Evolutionary conservation across 1,140 invertebrate species (phyloP).

Genomic region (Drosophila yakuba): DNA sequence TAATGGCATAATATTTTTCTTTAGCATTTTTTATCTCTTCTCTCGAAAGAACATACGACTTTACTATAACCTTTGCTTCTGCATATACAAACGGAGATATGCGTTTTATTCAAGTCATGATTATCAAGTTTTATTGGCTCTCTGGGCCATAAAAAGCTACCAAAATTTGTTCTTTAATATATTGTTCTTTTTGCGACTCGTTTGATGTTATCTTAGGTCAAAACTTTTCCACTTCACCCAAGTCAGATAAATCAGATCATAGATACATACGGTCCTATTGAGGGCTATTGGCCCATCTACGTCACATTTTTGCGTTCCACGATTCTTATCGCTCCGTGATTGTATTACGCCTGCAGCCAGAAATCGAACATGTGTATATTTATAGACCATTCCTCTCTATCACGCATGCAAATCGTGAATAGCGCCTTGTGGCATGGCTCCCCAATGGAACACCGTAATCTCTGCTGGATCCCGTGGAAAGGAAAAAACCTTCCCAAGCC

Average conservation of each 20-base stretch:
- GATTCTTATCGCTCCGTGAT: slow-evolving; percentile 45
- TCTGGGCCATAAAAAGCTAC: slow-evolving; percentile 7
- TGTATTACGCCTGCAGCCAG: slow-evolving; percentile 47
- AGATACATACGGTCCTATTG: slow-evolving; percentile 2
- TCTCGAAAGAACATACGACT: background rate
- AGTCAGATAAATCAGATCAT: slow-evolving; percentile 1
- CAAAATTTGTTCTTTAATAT: background rate
- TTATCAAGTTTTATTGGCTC: slow-evolving; percentile 15
- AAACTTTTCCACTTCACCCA: slow-evolving; percentile 60
- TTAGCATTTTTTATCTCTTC: slow-evolving; percentile 18
- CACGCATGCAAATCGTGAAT: slow-evolving; percentile 62
- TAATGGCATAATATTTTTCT: background rate
- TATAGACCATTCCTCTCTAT: slow-evolving; percentile 44
- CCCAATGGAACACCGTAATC: slow-evolving; percentile 39
- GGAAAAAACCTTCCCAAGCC: slow-evolving; percentile 29
- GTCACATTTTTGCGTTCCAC: slow-evolving; percentile 47
- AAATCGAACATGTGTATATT: slow-evolving; percentile 51
- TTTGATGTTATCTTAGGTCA: slow-evolving; percentile 28
- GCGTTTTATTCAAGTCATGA: slow-evolving; percentile 24
- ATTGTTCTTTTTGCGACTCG: slow-evolving; percentile 9
- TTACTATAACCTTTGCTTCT: slow-evolving; percentile 1
- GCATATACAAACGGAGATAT: slow-evolving; percentile 1
- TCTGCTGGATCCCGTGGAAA: slow-evolving; percentile 2
- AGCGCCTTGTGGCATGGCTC: slow-evolving; percentile 24
- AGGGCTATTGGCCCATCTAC: slow-evolving; percentile 45